Conservation (phyloP, 1,140 invertebrate genomes). For the Heliothis subflexa region DNA sequence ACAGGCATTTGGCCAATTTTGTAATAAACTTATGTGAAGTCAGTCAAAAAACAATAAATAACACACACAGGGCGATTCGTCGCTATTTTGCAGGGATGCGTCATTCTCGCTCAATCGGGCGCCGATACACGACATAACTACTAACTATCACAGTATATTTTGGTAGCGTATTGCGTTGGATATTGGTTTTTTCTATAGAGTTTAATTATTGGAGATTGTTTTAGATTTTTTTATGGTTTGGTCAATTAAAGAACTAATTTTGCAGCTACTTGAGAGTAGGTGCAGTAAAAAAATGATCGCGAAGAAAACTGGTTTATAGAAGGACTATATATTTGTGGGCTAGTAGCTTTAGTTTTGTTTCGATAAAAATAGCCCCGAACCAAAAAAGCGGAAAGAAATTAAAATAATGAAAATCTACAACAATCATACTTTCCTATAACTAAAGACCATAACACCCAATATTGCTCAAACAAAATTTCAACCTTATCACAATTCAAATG, state of each 20-base stretch:
- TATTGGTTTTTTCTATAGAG: too few species aligned
- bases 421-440: not conserved
- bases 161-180: not conserved
- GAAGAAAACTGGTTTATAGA: too few species aligned
- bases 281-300: too few species aligned
- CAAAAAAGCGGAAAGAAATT: conserved; percentile 2
- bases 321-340: too few species aligned
- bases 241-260: too few species aligned
- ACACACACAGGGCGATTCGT: conserved; percentile 15
- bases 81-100: not conserved
- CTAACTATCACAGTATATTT: not conserved
- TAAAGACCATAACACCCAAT: not conserved
- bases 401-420: conserved; percentile 21
- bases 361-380: not conserved
- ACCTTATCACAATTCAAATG: not conserved
- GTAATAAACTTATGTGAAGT: not conserved
- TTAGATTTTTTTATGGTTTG: too few species aligned
- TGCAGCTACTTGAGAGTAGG: too few species aligned
- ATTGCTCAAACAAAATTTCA: not conserved
- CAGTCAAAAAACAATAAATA: conserved; percentile 17
- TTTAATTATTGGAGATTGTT: too few species aligned
- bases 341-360: too few species aligned
- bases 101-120: conserved; percentile 5
- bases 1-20: not conserved
- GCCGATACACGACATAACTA: not conserved